Base-by-base conservation (phyloP, 2,797 vertebrate species). In the Malurus leucopterus region DNA sequence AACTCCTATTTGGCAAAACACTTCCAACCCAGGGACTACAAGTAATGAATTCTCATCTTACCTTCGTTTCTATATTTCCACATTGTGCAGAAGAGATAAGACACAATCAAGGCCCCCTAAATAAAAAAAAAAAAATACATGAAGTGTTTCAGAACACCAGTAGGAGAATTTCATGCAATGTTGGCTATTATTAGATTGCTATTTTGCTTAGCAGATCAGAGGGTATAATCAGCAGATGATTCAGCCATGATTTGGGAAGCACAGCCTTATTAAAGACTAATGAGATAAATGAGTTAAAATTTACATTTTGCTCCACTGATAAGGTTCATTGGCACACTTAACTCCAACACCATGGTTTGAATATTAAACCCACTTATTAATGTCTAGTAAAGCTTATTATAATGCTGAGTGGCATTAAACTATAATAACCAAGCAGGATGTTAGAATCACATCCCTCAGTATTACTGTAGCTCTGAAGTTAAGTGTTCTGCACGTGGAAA, bases 351-450 rank as follows among this genome's bases (percentile, higher is more conserved):
- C 91, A 96, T 41, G 54, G 84, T 87, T 92, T 84, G 92, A 95
- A 88, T 93, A 96, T 96, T 95, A 97, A 96, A 92, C 89, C 75
- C 93, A 94, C 77, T 90, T 83, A 97, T 94, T 96, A 85, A 94
- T 53, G 63, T 63, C 84, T 92, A 92, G 62, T 70, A 95, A 96
- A 95, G 95, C 54, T 93, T 94, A 94, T 94, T 96, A 81, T 88
- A 96, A 95, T 81, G 86, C 78, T 93, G 92, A 90, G 84, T 92
- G 86, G 93, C 73, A 92, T 92, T 92, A 90, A 95, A 90, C 70
- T 84, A 61, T 69, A 95, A 96, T 89, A 95, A 84, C 86, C 87
- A 72, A 91, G 79, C 59, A 90, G 36, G 34, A 86, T 44, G 72
- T 69, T 86, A 81, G n/a, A 91, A 82, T 83, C 78, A 64, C 46